Evolutionary conservation across 2,888 invertebrate species (phyloP), one percentile per base, ranked within the genome.

Genomic region (Ypsolopha sequella): DNA sequence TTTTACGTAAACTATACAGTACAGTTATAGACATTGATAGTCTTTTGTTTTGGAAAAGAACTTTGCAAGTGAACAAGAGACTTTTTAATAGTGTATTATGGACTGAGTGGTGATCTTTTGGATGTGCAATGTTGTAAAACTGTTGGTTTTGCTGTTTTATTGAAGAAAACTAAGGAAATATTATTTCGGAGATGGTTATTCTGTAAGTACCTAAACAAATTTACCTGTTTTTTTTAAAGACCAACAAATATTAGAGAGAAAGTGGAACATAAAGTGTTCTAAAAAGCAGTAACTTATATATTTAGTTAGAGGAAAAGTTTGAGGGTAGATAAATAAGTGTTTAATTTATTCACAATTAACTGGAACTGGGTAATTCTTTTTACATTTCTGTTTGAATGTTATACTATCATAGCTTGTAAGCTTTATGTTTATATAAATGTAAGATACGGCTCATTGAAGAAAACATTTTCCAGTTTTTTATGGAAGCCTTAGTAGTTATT

Each of bases 121-220:
- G 8, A 47, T 36, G 43, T 50, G 50, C 9, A 35, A 50, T 49
- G 49, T 33, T 41, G 7, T 49, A 39, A 24, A 7, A 36, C 36
- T n/a, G 36, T 47, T 47, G 36, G 13, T 49, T 33, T 14, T 49
- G 33, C 36, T 13, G 14, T n/a, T n/a, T 49, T 36, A 14, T 11
- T 24, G 41, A 49, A 49, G 49, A 35, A 48, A 38, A 1, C 10
- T 14, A 7, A 13, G 36, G 13, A 35, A 41, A 41, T 34, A 63
- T 58, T 61, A 56, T 68, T 66, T 66, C 68, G 78, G 85, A 84
- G 61, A 86, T 86, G 85, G 85, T 86, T 75, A 79, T 86, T 69
- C 76, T 84, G 85, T 86, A 73, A 84, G 85, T 86, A 69, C 51
- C 11, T 33, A 50, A n/a, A n/a, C n/a, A n/a, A n/a, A 51, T 7